These are phyloP conservation scores for Sinocyclocheilus anophthalmus DNA, from an alignment of 2,113 vertebrate species.

Conservation along the genomic window DNA sequence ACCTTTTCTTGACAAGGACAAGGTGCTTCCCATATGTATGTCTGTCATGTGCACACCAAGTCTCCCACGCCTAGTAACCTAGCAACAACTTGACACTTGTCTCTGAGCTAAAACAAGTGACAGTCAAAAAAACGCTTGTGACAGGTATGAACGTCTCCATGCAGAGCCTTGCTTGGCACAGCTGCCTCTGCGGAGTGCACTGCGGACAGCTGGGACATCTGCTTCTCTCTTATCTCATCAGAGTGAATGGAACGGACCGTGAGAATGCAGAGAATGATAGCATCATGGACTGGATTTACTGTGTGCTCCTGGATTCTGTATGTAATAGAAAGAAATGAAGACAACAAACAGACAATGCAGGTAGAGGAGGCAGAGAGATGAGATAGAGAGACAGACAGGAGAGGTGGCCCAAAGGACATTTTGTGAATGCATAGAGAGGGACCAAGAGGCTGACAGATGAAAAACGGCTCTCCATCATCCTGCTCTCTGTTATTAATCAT, in stretches of 20 bases:
- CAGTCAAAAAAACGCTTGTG: not conserved
- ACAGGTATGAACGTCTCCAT: constrained; percentile 18
- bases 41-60: constrained; percentile 43
- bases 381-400: constrained; percentile 6
- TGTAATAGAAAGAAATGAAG: constrained; percentile 25
- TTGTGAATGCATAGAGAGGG: constrained; percentile 23
- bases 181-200: constrained; percentile 22
- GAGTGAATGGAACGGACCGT: constrained; percentile 4
- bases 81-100: constrained; percentile 43
- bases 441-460: constrained; percentile 35
- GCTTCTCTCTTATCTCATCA: constrained; percentile 42
- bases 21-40: constrained; percentile 29
- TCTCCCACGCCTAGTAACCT: constrained; percentile 30
- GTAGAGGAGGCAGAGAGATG: constrained; percentile 16
- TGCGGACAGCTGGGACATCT: constrained; percentile 30
- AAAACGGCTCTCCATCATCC: constrained; percentile 48
- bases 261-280: not conserved
- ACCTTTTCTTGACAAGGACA: constrained; percentile 1
- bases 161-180: constrained; percentile 5
- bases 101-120: constrained; percentile 31
- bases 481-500: constrained; percentile 53
- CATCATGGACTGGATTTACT: not conserved
- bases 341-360: constrained; percentile 16
- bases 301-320: not conserved
- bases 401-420: constrained; percentile 40